phyloP scores from a whole-genome alignment of 2,888 invertebrate species.

The Herminia tarsipennalis region DNA sequence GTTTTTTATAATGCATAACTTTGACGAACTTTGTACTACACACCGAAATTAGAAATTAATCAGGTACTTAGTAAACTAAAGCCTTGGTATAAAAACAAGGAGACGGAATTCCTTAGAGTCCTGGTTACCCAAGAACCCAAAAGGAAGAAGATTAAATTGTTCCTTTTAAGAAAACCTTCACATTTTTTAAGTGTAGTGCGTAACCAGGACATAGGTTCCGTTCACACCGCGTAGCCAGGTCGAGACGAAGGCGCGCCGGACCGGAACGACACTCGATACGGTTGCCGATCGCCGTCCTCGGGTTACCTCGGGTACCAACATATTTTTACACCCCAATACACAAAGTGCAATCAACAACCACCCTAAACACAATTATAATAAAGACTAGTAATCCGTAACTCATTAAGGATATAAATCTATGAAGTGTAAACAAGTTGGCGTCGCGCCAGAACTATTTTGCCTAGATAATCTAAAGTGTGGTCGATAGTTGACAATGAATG shows the following conservation, averaged over 20 bases:
- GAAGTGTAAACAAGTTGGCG: constrained; percentile 49
- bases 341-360: constrained; percentile 22
- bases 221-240: constrained; percentile 59
- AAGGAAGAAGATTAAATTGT: no score
- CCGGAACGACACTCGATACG: constrained; percentile 75
- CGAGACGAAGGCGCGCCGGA: constrained; percentile 57
- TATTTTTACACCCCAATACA: constrained; percentile 19
- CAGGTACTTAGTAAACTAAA: no score
- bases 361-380: constrained; percentile 26
- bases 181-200: constrained; percentile 31
- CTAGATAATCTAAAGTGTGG: constrained; percentile 56
- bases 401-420: constrained; percentile 21
- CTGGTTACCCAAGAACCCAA: no score
- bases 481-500: constrained; percentile 52
- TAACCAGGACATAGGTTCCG: constrained; percentile 65
- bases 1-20: no score
- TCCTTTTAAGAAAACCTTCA: no score
- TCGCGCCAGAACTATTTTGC: constrained; percentile 58
- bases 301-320: constrained; percentile 57
- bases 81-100: no score
- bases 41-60: no score
- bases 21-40: no score
- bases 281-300: constrained; percentile 64
- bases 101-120: no score
- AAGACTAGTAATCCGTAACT: constrained; percentile 5